These are phyloP conservation scores for Solen grandis DNA, from an alignment of 1,140 invertebrate species.

Conservation along the genomic window DNA sequence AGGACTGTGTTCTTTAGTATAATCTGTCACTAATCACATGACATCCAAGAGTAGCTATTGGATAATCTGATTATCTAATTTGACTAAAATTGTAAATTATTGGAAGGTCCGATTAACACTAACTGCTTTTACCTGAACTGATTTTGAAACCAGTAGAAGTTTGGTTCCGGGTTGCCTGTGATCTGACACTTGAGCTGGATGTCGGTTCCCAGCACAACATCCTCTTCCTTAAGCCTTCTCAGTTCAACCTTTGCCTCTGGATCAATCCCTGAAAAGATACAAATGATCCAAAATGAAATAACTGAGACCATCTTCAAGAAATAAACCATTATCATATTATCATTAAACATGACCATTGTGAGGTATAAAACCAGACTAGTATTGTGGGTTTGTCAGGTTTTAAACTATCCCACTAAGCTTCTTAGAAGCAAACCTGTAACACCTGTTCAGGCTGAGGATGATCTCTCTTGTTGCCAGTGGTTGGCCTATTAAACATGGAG, in stretches of 20 bases:
- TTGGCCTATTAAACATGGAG: slow-evolving; percentile 18
- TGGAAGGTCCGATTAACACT: too few relatives aligned
- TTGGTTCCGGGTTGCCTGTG: slow-evolving; percentile 87
- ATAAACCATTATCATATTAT: too few relatives aligned
- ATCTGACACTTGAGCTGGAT: slow-evolving; percentile 88
- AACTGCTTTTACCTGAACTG: slow-evolving; percentile 82
- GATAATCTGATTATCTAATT: too few relatives aligned
- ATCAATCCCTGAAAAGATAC: slow-evolving; percentile 85
- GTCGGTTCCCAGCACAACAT: slow-evolving; percentile 84
- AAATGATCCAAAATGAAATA: too few relatives aligned
- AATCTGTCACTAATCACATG: too few relatives aligned
- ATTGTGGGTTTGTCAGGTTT: not conserved
- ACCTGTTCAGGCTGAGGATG: too few relatives aligned
- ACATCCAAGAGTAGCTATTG: too few relatives aligned
- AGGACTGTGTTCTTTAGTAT: too few relatives aligned
- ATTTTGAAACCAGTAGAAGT: slow-evolving; percentile 90
- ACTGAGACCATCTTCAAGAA: too few relatives aligned
- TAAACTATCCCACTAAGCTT: not conserved
- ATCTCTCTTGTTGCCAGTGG: not conserved
- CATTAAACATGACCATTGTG: too few relatives aligned
- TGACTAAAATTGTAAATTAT: too few relatives aligned
- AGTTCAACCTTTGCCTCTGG: slow-evolving; percentile 85
- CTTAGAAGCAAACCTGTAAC: too few relatives aligned
- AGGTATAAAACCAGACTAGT: slow-evolving; percentile 1
- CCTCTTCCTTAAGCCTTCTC: slow-evolving; percentile 84